Base-by-base conservation (phyloP, 2,113 vertebrate species). In the Antechinus stuartii region DNA sequence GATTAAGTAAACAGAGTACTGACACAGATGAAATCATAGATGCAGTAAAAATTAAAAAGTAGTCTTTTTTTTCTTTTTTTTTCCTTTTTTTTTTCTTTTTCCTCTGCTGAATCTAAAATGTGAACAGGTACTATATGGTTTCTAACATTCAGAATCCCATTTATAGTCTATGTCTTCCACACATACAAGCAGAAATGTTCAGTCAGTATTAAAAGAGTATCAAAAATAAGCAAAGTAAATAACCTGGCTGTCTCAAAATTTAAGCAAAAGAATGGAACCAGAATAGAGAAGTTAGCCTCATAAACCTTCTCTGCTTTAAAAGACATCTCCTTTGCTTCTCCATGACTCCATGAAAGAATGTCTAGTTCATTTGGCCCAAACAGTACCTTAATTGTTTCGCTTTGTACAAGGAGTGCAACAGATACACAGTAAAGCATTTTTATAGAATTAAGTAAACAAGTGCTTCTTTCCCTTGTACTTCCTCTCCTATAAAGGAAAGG, bases 251-350 rank as follows among this genome's bases (percentile, higher is more conserved):
- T 12, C 57, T 61, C 57, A 61, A 61, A 61, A 61, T 61, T 61
- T 61, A 61, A 61, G 8, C 57, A 30, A 30, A 61, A 30, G 3
- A 61, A 61, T 30, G 30, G 27, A 61, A 61, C 25, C 16, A 61
- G 27, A 92, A 96, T 94, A 53, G 24, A 94, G 35, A 94, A 47
- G 16, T 56, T 53, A 94, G 56, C 27, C 10, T 61, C 57, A 30
- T 61, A 61, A 61, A 52, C 47, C 49, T 94, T 49, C 8, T 61
- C 50, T 94, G 61, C 76, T 95, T 93, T 91, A 56, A 96, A 49
- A 94, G 68, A 50, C 19, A 94, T 91, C 96, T 95, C 90, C 47
- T 95, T 91, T n/a, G 47, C 27, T 93, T 42, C 11, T 94, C 52
- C 92, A 14, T 91, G 46, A 92, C 92, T 91, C 91, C 55, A 89